Base-by-base conservation (phyloP, 2,888 invertebrate genomes). In the Rugalucina vietnamica region DNA sequence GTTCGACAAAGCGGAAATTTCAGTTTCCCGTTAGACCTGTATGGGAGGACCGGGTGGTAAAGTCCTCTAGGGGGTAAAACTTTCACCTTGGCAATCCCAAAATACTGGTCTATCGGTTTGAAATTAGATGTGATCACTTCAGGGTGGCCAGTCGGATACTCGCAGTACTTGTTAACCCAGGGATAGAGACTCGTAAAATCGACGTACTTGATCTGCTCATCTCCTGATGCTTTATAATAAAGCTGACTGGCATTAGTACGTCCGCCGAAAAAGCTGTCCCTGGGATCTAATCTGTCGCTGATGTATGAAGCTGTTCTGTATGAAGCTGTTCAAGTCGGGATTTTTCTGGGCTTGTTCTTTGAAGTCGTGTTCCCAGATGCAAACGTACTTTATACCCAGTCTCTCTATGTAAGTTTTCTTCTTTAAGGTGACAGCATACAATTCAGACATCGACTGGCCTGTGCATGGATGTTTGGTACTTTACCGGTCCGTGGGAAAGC, bases 1-100 rank as follows among this genome's bases (percentile, higher is more conserved):
- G 84, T 88, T 21, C 90, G 81, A 86, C 94, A 95, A 2, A 95
- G 80, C 0, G 91, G 87, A 89, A 95, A 95, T 85, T 93, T 90
- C 37, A 95, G 77, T 78, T 92, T 91, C 0, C 87, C 85, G n/a
- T n/a, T n/a, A n/a, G n/a, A n/a, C n/a, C n/a, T n/a, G n/a, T n/a
- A n/a, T n/a, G n/a, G n/a, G n/a, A 94, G 76, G 0, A 93, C 92
- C 0, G 92, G 93, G 71, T 90, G 90, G 60, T 86, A 93, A 5
- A 93, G 76, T 0, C 81, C 54, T 43, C 79, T 49, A 12, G 92
- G 92, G 1, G 92, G 76, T 32, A 81, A 50, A 32, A 80, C 54
- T 27, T 77, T 80, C 21, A 81, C 76, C 65, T 83, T 83, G 27
- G 77, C 84, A 12, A 84, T 73, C 5, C 80, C 85, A 24, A 85